These are phyloP conservation scores for Hydrolagus affinis DNA, from an alignment of 2,113 vertebrate genomes.

Conservation along the genomic window DNA sequence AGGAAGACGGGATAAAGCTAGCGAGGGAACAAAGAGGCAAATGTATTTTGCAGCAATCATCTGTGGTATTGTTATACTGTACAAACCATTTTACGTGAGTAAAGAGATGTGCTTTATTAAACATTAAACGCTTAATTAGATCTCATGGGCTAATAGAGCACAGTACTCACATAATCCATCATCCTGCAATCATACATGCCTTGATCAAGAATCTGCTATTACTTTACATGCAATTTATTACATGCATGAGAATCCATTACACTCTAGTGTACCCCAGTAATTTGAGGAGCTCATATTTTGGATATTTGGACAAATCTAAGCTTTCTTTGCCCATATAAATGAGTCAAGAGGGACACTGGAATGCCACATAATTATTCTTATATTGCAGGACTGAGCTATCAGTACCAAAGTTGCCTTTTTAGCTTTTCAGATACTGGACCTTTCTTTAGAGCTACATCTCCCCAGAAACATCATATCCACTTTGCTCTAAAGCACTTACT, in stretches of 20 bases:
- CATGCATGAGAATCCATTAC: too few relatives aligned
- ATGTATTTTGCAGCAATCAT: background rate
- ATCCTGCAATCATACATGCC: background rate
- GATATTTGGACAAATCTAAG: background rate
- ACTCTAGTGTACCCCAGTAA: background rate
- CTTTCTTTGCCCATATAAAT: background rate
- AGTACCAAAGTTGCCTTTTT: background rate
- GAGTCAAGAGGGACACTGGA: background rate
- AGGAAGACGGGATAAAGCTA: too few relatives aligned
- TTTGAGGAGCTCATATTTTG: background rate
- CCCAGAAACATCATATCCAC: background rate
- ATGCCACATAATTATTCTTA: background rate
- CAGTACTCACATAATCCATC: background rate
- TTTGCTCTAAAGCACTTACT: background rate
- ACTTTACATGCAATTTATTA: too few relatives aligned
- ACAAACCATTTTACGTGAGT: background rate
- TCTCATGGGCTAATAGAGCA: background rate
- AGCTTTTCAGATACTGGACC: background rate
- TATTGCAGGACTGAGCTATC: background rate
- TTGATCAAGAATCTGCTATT: too few relatives aligned
- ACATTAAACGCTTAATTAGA: conserved; percentile 1
- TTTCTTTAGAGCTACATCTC: background rate
- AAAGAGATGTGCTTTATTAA: background rate
- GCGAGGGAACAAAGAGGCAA: background rate
- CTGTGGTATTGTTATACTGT: background rate